phyloP scores from a whole-genome alignment of 2,888 invertebrate species.

The Rhagophthalmus giganteus region DNA sequence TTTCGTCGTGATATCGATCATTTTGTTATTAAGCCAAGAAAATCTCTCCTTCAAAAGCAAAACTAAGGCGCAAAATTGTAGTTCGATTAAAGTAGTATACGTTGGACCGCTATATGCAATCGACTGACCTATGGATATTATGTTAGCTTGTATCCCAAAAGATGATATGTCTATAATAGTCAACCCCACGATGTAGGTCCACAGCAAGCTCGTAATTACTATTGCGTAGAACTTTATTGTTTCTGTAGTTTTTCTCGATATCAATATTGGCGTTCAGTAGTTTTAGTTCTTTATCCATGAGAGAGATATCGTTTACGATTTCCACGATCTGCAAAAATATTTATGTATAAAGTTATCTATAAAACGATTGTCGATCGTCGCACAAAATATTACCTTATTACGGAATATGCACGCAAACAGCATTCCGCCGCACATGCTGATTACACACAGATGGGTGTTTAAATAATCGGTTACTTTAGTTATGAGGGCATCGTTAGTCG shows the following conservation, averaged over 20 bases:
- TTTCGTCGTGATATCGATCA: not conserved
- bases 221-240: not conserved
- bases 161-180: not conserved
- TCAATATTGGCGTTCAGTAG: slow-evolving; percentile 4
- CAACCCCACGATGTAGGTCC: not conserved
- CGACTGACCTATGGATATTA: slow-evolving; percentile 1
- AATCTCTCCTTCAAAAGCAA: slow-evolving; percentile 9
- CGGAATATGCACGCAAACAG: slow-evolving; percentile 6
- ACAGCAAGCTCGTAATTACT: not conserved
- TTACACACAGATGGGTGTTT: slow-evolving; percentile 1
- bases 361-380: not conserved
- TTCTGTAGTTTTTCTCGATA: slow-evolving; percentile 1
- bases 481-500: slow-evolving; percentile 3
- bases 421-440: slow-evolving; percentile 5
- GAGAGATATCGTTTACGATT: not conserved
- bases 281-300: slow-evolving; percentile 2
- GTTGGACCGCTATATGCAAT: slow-evolving; percentile 5
- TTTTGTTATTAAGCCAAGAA: slow-evolving; percentile 9
- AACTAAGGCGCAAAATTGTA: slow-evolving; percentile 11
- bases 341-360: not conserved
- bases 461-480: slow-evolving; percentile 7
- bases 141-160: not conserved
- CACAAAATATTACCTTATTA: slow-evolving; percentile 7
- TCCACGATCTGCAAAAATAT: slow-evolving; percentile 6
- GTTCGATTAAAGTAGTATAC: slow-evolving; percentile 1